Evolutionary conservation across 2,113 vertebrate genomes (phyloP), one percentile per base, ranked within the genome.

Genomic region (Eulemur rufifrons): DNA sequence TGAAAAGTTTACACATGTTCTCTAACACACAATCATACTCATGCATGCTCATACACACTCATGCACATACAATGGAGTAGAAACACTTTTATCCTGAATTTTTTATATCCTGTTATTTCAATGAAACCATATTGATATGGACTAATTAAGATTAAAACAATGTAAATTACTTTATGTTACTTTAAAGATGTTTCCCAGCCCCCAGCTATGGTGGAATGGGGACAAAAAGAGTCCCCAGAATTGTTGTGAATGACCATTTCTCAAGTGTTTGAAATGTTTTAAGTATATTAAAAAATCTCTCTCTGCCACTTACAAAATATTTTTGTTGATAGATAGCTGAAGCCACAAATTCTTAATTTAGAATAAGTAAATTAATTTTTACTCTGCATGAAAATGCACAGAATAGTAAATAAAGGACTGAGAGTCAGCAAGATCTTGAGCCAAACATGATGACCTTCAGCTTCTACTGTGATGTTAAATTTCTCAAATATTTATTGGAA

Each of bases 401-500:
- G n/a, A 76, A 77, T 6, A 68, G 10, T 59, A 73, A 92, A 77
- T 37, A 17, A 82, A 85, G 32, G n/a, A 64, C 18, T 50, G 21
- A 92, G 42, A 81, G 8, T 78, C 39, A 76, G 14, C 4, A 18
- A n/a, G 17, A 27, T 7, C 50, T 61, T 78, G 52, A 97, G 5
- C 11, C n/a, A 94, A 76, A 78, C 63, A 63, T 25, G 15, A 5
- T 59, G 63, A 86, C 68, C 52, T 74, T 61, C 32, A 21, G 37
- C 34, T 93, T 82, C 21, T 82, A 42, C 37, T 21, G 1, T 93
- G 59, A 73, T 74, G 34, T 74, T 15, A 42, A 11, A 90, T 77
- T 66, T 78, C 56, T 94, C 78, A 94, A 34, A 71, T 92, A 81
- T 82, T 89, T 96, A 80, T 76, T 78, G 56, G 83, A 45, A 96